Conservation (phyloP, 1,140 invertebrate species). For the Drepana arcuata region DNA sequence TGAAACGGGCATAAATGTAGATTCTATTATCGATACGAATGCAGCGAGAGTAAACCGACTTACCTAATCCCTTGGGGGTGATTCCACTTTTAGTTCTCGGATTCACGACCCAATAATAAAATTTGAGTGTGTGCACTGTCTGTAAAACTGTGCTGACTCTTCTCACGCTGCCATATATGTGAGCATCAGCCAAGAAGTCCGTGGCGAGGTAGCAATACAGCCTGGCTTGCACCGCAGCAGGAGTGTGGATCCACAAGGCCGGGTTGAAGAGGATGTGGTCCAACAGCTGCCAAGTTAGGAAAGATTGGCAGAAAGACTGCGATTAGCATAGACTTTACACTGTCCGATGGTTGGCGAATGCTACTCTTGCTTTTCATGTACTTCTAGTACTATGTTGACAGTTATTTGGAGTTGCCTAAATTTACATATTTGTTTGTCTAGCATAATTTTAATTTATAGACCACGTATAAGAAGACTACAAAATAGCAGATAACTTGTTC, state of each 20-base stretch:
- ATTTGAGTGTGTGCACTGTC: constrained; percentile 98
- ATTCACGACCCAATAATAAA: constrained; percentile 99
- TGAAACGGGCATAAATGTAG: too few relatives aligned
- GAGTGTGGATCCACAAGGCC: constrained; percentile 98
- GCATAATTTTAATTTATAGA: too few relatives aligned
- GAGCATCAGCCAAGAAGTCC: constrained; percentile 97
- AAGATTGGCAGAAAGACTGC: constrained; percentile 64
- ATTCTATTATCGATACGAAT: too few relatives aligned
- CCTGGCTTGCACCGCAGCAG: constrained; percentile 94
- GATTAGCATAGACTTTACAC: constrained; percentile 57
- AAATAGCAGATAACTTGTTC: too few relatives aligned
- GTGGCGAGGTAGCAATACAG: constrained; percentile 98
- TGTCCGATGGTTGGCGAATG: constrained; percentile 59
- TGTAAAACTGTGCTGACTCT: constrained; percentile 97
- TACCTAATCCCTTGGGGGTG: constrained; percentile 93
- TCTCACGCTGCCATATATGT: constrained; percentile 97
- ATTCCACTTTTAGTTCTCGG: constrained; percentile 95
- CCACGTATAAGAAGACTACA: too few relatives aligned
- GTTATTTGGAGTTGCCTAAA: too few relatives aligned
- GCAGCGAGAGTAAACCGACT: too few relatives aligned
- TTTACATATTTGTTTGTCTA: too few relatives aligned
- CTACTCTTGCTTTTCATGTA: constrained; percentile 43
- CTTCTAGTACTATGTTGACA: constrained; percentile 12
- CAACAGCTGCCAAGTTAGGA: constrained; percentile 89
- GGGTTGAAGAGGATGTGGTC: constrained; percentile 99